Evolutionary conservation across 1,140 invertebrate genomes (phyloP).

Genomic region (Aporrectodea caliginosa): DNA sequence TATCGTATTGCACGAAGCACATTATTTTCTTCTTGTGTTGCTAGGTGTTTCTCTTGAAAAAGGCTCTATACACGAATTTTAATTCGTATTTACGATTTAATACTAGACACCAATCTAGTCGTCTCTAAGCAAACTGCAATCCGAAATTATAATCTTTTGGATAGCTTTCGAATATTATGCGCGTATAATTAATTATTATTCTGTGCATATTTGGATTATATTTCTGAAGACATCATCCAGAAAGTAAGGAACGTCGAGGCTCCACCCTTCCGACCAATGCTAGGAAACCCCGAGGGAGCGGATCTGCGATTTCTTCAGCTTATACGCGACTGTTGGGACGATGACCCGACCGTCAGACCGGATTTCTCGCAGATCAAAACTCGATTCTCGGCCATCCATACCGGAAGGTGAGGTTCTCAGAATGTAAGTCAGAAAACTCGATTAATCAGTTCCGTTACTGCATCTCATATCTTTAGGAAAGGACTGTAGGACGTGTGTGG

Average conservation of each 20-base stretch:
- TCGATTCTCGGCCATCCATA: constrained; percentile 7
- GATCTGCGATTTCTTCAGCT: constrained; percentile 20
- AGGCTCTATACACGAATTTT: neutral
- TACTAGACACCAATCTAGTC: neutral
- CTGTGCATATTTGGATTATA: no score
- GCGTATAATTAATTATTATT: no score
- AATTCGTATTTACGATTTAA: neutral
- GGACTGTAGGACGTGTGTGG: no score
- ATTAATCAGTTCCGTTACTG: no score
- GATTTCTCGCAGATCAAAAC: constrained; percentile 40
- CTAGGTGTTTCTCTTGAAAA: neutral
- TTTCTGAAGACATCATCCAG: constrained; percentile 56
- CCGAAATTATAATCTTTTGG: no score
- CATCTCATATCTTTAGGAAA: no score
- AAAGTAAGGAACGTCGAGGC: neutral
- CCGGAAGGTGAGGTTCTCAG: neutral
- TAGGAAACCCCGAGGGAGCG: neutral
- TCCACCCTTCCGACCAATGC: constrained; percentile 10
- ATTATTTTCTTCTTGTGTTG: neutral
- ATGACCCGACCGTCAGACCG: constrained; percentile 41
- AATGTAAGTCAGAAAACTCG: no score
- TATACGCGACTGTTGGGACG: constrained; percentile 42
- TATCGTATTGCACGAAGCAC: no score
- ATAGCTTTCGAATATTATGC: neutral
- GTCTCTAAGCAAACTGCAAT: neutral